Evolutionary conservation across 2,113 vertebrate genomes (phyloP), one percentile per base, ranked within the genome.

Genomic region (Ibidorhyncha struthersii): DNA sequence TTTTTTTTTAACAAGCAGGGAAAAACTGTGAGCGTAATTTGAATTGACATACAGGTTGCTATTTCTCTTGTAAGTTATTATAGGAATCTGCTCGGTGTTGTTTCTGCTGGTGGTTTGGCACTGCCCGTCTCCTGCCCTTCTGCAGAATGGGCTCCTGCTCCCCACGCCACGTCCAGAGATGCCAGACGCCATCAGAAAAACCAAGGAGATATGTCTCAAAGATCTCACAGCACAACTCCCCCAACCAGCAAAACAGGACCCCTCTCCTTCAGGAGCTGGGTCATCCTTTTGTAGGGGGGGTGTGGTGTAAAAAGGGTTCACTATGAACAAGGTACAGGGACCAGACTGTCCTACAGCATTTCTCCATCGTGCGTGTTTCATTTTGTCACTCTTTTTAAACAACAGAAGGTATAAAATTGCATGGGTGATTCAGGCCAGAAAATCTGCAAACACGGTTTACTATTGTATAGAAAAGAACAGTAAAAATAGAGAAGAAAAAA

Each of bases 401-500:
- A 32, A 74, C 55, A 29, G 53, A 73, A 71, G 50, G 63, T 58
- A 30, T 6, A 34, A 74, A 70, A 76, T 29, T 12, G 4, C 53
- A 61, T 16, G 53, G 58, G 22, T 66, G 58, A 89, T 53, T 73
- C 63, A 61, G 67, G 22, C 30, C 47, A 67, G 49, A 83, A 53
- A 43, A 40, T 34, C 49, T 86, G 58, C 77, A 77, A 30, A 72
- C 1, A 3, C 22, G 81, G 14, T 45, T 86, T 66, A 27, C 29
- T 14, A 16, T 6, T 0, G 1, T 13, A 5, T 2, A 74, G 36
- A 30, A 58, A 81, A 62, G 55, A 49, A 49, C 0, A 22, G 29
- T 17, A 58, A 74, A 59, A 74, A 62, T 4, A 53, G 43, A 82
- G 55, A 65, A 62, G 22, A 62, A n/a, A 59, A 45, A 45, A 40